These are phyloP conservation scores for Athetis lepigone DNA, from an alignment of 2,888 invertebrate genomes.

Conservation along the genomic window DNA sequence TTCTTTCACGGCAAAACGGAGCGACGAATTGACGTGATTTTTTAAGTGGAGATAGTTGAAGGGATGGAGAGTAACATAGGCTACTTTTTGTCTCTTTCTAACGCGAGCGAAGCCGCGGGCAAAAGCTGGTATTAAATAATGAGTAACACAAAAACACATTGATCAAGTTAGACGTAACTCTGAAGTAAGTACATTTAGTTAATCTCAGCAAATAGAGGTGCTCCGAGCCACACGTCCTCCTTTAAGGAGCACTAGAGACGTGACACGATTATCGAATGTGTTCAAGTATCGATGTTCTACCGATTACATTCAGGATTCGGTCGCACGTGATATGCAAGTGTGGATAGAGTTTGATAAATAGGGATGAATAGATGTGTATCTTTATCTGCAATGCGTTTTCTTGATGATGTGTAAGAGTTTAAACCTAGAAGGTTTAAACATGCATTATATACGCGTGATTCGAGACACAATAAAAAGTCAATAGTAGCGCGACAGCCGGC, in stretches of 20 bases:
- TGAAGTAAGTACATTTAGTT: constrained; percentile 19
- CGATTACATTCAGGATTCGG: constrained; percentile 49
- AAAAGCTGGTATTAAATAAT: too few species aligned
- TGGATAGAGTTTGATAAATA: constrained; percentile 11
- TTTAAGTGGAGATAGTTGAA: too few species aligned
- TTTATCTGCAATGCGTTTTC: constrained; percentile 41
- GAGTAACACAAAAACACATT: not conserved
- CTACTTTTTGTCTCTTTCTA: too few species aligned
- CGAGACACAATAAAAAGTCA: too few species aligned
- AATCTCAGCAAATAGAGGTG: constrained; percentile 52
- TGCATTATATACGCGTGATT: too few species aligned
- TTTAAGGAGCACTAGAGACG: constrained; percentile 54
- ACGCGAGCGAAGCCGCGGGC: too few species aligned
- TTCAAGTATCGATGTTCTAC: constrained; percentile 23
- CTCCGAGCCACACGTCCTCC: constrained; percentile 44
- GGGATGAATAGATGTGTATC: not conserved
- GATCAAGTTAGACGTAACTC: not conserved
- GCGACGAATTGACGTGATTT: too few species aligned
- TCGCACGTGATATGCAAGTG: constrained; percentile 38
- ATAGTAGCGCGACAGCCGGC: too few species aligned
- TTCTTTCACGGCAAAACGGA: too few species aligned
- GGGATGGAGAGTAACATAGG: too few species aligned
- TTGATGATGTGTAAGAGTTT: not conserved
- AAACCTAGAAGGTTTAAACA: too few species aligned
- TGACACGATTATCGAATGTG: constrained; percentile 48